Percentiles rank a stretch among this genome's conserved stretches.
These are phyloP conservation scores for Phyto melanocephala DNA, from an alignment of 2,888 invertebrate genomes.

Conservation along the genomic window DNA sequence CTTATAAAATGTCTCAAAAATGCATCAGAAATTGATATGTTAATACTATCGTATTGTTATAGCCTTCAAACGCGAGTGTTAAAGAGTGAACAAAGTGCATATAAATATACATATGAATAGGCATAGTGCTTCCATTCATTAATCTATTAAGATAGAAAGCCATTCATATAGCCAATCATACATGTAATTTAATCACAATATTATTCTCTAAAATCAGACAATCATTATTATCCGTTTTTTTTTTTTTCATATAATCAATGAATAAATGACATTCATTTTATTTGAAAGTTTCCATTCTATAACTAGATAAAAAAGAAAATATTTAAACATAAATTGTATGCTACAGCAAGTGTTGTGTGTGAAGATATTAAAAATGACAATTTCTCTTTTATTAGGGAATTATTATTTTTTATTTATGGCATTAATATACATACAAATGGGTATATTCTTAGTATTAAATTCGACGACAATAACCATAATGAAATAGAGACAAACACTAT, in stretches of 20 bases:
- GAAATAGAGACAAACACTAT: not conserved
- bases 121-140: not conserved
- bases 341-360: slow-evolving; percentile 16
- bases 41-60: no score
- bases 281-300: not conserved
- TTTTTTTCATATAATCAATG: not conserved
- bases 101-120: no score
- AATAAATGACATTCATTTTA: not conserved
- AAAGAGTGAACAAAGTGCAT: no score
- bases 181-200: not conserved
- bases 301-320: not conserved
- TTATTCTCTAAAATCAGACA: not conserved
- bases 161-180: not conserved
- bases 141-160: not conserved
- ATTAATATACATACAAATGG: not conserved
- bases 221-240: not conserved
- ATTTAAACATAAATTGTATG: not conserved
- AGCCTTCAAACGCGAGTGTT: no score
- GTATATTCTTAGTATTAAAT: not conserved
- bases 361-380: slow-evolving; percentile 7
- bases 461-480: not conserved
- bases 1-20: no score
- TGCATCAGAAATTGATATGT: no score
- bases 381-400: slow-evolving; percentile 28
- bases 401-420: slow-evolving; percentile 24